A percentile compares a stretch with the other conserved stretches of the same genome.
phyloP scores from a whole-genome alignment of 2,113 vertebrate genomes.

The human (Homo sapiens) region GRCh38 chr18:49180001-49180500 shows the following conservation, averaged over 20 bases:
- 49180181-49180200: conserved; percentile 62
- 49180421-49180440: background rate
- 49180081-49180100: conserved; percentile 70
- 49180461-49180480: conserved; percentile 25
- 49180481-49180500: background rate
- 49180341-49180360: conserved; percentile 16
- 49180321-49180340: background rate
- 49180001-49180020: conserved; percentile 11
- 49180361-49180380: background rate
- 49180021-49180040: conserved; percentile 36
- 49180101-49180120: conserved; percentile 73
- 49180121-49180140: conserved; percentile 75
- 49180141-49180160: conserved; percentile 79
- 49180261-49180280: conserved; percentile 52
- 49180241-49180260: conserved; percentile 64
- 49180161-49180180: conserved; percentile 81
- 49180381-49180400: conserved; percentile 21
- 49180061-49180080: conserved; percentile 45
- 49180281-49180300: conserved; percentile 58
- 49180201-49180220: conserved; percentile 76
- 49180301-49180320: background rate
- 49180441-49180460: background rate
- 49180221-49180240: conserved; percentile 75
- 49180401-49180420: background rate
- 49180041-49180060: conserved; percentile 31